A percentile compares a stretch with the other conserved stretches of the same genome.
phyloP scores from a whole-genome alignment of 1,140 invertebrate species.

The Drosophila virilis region DNA sequence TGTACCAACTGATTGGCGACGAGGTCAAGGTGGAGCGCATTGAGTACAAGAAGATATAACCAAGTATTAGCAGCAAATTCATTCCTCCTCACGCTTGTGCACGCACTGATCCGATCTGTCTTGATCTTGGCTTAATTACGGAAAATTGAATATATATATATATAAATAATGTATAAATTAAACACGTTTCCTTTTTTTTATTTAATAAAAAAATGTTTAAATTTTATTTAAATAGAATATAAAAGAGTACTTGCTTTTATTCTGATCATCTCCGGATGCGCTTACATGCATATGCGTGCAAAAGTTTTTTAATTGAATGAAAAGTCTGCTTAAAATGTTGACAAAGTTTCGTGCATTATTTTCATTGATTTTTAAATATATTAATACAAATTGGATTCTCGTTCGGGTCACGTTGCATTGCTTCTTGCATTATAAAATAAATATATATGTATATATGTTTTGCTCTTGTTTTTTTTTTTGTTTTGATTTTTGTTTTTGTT shows the following conservation, averaged over 20 bases:
- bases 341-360: constrained; percentile 54
- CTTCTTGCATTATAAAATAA: constrained; percentile 16
- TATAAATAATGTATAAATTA: constrained; percentile 44
- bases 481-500: constrained; percentile 14
- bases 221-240: constrained; percentile 82
- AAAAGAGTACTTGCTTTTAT: constrained; percentile 49
- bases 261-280: constrained; percentile 57
- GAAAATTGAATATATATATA: constrained; percentile 57
- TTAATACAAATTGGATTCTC: constrained; percentile 63
- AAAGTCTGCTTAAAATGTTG: constrained; percentile 60
- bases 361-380: constrained; percentile 41
- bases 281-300: constrained; percentile 48
- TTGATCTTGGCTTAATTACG: constrained; percentile 49
- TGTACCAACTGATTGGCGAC: constrained; percentile 98
- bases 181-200: constrained; percentile 65
- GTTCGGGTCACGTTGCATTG: constrained; percentile 40
- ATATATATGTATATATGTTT: constrained; percentile 30
- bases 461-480: constrained; percentile 18
- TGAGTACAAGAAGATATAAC: constrained; percentile 94
- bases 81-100: constrained; percentile 62
- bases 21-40: constrained; percentile 99
- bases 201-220: constrained; percentile 79
- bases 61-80: constrained; percentile 64
- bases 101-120: constrained; percentile 27
- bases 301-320: constrained; percentile 54